phyloP scores from a whole-genome alignment of 1,140 invertebrate genomes.

The Drosophila subobscura region DNA sequence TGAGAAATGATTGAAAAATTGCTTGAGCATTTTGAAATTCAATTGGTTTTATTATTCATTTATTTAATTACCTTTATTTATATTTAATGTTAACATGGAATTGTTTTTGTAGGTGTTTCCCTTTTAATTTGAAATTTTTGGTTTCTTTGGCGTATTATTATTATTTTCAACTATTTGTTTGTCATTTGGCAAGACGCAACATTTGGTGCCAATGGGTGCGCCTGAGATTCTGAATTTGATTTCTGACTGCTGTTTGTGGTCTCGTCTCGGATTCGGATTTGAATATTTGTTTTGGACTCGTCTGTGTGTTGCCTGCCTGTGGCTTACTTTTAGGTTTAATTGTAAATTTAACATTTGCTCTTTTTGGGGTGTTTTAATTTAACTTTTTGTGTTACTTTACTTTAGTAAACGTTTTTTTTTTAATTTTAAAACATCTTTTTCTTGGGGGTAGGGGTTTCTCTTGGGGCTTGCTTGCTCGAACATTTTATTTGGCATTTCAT shows the following conservation, averaged over 20 bases:
- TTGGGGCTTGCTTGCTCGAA: constrained; percentile 39
- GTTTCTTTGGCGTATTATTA: constrained; percentile 64
- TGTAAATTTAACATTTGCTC: constrained; percentile 81
- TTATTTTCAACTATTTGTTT: constrained; percentile 56
- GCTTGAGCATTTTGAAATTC: neutral
- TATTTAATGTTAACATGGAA: constrained; percentile 83
- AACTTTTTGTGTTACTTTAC: constrained; percentile 57
- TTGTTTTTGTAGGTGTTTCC: constrained; percentile 80
- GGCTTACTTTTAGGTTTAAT: constrained; percentile 71
- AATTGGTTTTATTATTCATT: constrained; percentile 76
- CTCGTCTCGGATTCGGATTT: constrained; percentile 53
- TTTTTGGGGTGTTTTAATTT: constrained; percentile 66
- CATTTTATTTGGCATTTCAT: constrained; percentile 40
- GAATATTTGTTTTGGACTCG: constrained; percentile 58
- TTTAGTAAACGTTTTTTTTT: constrained; percentile 72
- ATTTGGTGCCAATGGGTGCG: constrained; percentile 64
- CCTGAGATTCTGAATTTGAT: constrained; percentile 37
- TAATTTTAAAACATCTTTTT: constrained; percentile 72
- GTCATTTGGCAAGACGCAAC: constrained; percentile 46
- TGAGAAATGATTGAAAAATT: neutral
- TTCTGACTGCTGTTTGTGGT: constrained; percentile 32
- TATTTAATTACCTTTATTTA: constrained; percentile 80
- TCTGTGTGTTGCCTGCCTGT: constrained; percentile 42
- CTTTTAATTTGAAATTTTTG: constrained; percentile 57
- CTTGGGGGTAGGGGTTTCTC: constrained; percentile 51